Conservation (phyloP, 2,797 vertebrate species). For the Cuniculus paca region DNA sequence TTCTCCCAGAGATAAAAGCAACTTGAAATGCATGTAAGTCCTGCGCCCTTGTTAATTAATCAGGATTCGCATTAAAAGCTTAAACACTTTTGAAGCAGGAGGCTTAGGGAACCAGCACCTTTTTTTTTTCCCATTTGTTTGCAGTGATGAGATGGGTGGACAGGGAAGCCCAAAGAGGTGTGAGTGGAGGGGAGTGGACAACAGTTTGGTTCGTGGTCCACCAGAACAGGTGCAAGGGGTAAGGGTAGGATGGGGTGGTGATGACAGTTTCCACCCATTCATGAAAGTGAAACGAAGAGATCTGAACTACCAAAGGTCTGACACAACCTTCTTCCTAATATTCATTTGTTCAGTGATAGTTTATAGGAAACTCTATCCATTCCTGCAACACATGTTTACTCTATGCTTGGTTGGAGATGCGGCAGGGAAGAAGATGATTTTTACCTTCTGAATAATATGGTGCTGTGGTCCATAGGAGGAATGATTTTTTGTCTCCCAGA, state of each 20-base stretch:
- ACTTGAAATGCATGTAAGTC: conserved; percentile 86
- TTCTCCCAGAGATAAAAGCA: conserved; percentile 87
- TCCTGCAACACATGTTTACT: neutral
- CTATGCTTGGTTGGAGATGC: neutral
- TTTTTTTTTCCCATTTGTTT: neutral
- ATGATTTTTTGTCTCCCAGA: neutral
- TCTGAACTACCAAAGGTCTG: neutral
- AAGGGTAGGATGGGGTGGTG: too few relatives aligned
- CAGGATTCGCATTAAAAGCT: conserved; percentile 88
- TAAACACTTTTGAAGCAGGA: conserved; percentile 88
- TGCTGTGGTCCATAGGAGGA: neutral
- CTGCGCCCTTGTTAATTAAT: conserved; percentile 89
- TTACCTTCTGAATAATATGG: neutral
- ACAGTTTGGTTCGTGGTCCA: neutral
- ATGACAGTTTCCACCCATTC: neutral
- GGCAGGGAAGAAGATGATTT: neutral
- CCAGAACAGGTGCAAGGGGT: conserved; percentile 44
- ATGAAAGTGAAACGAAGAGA: neutral
- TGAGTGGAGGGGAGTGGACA: neutral
- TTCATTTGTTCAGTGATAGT: neutral
- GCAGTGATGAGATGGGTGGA: conserved; percentile 64
- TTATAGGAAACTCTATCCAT: neutral
- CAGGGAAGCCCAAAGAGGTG: conserved; percentile 23
- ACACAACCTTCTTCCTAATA: neutral
- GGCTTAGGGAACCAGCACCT: conserved; percentile 60